Conservation (phyloP, 2,113 vertebrate genomes). For the Austrofundulus limnaeus region DNA sequence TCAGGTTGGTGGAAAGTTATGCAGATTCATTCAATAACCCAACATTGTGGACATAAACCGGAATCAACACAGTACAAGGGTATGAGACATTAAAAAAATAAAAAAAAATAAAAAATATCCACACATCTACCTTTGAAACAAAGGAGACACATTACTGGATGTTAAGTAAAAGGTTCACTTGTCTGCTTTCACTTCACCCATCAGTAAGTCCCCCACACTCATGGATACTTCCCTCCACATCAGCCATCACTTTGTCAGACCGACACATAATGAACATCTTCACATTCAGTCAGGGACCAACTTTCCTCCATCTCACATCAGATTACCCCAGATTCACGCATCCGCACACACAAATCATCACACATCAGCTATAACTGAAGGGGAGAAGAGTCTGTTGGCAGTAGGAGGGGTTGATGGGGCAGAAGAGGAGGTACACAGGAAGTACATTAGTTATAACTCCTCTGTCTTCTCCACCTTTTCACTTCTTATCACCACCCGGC, state of each 20-base stretch:
- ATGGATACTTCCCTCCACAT: constrained; percentile 17
- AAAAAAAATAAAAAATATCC: constrained; percentile 14
- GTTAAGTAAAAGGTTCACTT: constrained; percentile 79
- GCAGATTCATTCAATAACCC: constrained; percentile 1
- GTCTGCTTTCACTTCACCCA: constrained; percentile 78
- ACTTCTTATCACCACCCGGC: constrained; percentile 74
- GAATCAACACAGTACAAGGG: constrained; percentile 12
- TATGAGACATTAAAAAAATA: constrained; percentile 26
- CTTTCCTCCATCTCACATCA: constrained; percentile 43
- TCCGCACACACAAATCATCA: constrained; percentile 23
- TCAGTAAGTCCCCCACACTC: constrained; percentile 65
- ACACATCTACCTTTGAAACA: constrained; percentile 35
- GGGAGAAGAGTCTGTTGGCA: constrained; percentile 23
- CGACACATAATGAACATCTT: constrained; percentile 46
- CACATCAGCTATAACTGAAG: constrained; percentile 57
- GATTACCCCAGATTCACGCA: constrained; percentile 33
- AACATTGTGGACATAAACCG: constrained; percentile 1
- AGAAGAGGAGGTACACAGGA: constrained; percentile 87
- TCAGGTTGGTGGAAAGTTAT: constrained; percentile 45
- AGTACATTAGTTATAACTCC: constrained; percentile 94
- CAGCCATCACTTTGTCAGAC: constrained; percentile 37
- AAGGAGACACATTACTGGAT: constrained; percentile 74
- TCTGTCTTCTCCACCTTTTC: constrained; percentile 81
- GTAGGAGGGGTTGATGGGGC: constrained; percentile 82
- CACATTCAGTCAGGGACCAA: constrained; percentile 25